Base-by-base conservation (phyloP, 2,888 invertebrate species). In the Melangyna quadrimaculata region DNA sequence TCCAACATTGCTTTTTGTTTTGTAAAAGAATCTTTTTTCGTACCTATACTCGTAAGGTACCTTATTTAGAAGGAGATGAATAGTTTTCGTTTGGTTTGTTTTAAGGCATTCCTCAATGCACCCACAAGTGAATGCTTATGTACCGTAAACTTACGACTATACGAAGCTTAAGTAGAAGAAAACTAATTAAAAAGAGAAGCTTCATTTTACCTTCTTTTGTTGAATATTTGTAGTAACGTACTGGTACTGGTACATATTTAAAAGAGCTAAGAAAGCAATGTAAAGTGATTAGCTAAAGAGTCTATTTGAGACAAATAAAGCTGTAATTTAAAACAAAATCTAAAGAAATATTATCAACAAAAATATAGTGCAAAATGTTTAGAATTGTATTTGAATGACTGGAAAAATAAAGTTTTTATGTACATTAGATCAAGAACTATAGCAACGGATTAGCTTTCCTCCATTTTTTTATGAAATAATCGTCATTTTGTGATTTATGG, bases 131-230 rank as follows among this genome's bases (percentile, higher is more conserved):
- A 67, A 72, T 72, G 22, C 51, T 51, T 71, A 32, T 32, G 29
- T n/a, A n/a, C n/a, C n/a, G n/a, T n/a, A n/a, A n/a, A n/a, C n/a
- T n/a, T n/a, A n/a, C n/a, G n/a, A n/a, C n/a, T n/a, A n/a, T 71
- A 69, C 65, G 51, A 24, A 24, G 71, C 71, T 65, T 67, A 29
- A 24, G 17, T 10, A 9, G 43, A 72, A 51, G 40, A 48, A 67
- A 82, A 82, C 67, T 82, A 82, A 82, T 82, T 72, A 82, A 78
- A 82, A 72, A 27, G 53, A 29, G 53, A 29, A 69, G 53, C 67
- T 77, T 77, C 9, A 57, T 65, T 48, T 81, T 59, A 59, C 32
- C 40, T 27, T 12, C 37, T 72, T 51, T 22, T 29, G 17, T 7
- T 17, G 10, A 12, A 8, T n/a, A 1, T 43, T 2, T 48, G 2